Conservation (phyloP, 1,140 invertebrate genomes). For the Gryon sp. region DNA sequence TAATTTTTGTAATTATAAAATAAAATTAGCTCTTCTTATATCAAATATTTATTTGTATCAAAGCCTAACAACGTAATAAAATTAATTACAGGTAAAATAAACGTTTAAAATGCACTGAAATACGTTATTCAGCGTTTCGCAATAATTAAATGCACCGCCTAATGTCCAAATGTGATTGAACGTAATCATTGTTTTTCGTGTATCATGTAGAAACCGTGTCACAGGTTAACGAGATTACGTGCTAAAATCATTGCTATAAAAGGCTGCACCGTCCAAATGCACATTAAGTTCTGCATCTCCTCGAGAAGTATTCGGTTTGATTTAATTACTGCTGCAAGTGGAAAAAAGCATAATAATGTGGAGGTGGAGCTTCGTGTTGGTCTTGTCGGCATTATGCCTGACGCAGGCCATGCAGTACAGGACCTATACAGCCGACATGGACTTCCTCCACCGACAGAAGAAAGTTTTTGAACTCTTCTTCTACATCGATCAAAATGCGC, state of each 20-base stretch:
- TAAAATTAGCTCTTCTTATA: too few relatives aligned
- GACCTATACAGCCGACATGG: conserved; percentile 76
- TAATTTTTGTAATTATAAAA: too few relatives aligned
- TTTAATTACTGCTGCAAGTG: conserved; percentile 23
- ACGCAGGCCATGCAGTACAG: conserved; percentile 62
- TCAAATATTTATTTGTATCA: too few relatives aligned
- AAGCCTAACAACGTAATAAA: too few relatives aligned
- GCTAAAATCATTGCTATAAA: conserved; percentile 66
- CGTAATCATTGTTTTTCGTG: conserved; percentile 57
- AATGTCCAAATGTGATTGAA: conserved; percentile 5
- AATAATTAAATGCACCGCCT: too few relatives aligned
- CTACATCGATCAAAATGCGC: conserved; percentile 81
- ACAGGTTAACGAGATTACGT: conserved; percentile 65
- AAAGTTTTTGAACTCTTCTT: conserved; percentile 83
- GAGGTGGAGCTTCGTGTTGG: conserved; percentile 67
- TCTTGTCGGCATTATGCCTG: conserved; percentile 67
- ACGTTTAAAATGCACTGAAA: too few relatives aligned
- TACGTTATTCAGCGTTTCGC: too few relatives aligned
- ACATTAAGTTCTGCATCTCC: conserved; percentile 59
- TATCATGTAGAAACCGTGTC: conserved; percentile 45
- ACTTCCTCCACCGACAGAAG: conserved; percentile 81
- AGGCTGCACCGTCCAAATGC: conserved; percentile 28
- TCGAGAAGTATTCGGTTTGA: conserved; percentile 54
- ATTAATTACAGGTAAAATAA: too few relatives aligned
- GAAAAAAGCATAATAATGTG: conserved; percentile 55